phyloP scores from a whole-genome alignment of 2,113 vertebrate genomes.

The Gopherus flavomarginatus region DNA sequence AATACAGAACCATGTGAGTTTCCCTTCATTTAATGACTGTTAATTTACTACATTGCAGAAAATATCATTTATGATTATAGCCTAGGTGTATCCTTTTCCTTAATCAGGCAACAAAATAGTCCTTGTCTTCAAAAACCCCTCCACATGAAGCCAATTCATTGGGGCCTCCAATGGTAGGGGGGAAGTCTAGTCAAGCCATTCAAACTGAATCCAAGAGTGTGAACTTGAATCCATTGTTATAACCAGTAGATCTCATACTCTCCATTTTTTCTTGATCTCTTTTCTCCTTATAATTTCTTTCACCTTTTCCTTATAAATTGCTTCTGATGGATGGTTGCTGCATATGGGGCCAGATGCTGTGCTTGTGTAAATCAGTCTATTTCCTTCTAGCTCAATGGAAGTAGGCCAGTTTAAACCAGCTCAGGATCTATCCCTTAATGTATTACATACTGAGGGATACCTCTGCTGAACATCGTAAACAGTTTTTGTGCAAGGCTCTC shows the following conservation, averaged over 20 bases:
- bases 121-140: neutral
- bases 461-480: neutral
- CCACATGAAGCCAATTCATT: accelerated
- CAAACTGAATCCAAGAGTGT: neutral
- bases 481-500: neutral
- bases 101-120: accelerated
- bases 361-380: neutral
- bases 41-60: neutral
- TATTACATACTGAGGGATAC: neutral
- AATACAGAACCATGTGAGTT: neutral
- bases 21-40: neutral
- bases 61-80: neutral
- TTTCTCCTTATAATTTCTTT: neutral
- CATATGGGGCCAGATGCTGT: neutral
- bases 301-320: neutral
- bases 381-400: neutral
- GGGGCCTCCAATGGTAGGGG: neutral
- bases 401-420: neutral
- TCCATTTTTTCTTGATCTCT: neutral
- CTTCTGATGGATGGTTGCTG: neutral
- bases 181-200: neutral
- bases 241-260: neutral
- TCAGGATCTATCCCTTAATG: neutral
- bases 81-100: neutral
- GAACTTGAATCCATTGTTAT: neutral